These are phyloP conservation scores for Rissa tridactyla DNA, from an alignment of 2,113 vertebrate genomes.

Conservation along the genomic window DNA sequence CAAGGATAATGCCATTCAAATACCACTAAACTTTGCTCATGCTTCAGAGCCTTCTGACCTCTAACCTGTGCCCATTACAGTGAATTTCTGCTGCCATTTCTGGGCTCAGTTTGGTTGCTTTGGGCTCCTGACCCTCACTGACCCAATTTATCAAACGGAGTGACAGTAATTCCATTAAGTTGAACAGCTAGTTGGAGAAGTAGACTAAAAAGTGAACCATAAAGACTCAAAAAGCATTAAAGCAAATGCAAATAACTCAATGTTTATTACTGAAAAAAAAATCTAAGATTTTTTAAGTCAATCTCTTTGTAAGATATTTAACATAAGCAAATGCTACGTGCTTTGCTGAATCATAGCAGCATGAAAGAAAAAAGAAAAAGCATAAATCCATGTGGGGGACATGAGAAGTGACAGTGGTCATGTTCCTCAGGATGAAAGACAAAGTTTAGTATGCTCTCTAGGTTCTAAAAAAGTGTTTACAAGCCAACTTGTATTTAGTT, in stretches of 20 bases:
- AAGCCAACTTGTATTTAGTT: not conserved
- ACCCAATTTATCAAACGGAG: not conserved
- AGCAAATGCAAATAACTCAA: not conserved
- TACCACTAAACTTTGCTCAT: not conserved
- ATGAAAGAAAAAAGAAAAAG: not conserved
- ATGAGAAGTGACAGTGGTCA: not conserved
- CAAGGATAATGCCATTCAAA: constrained; percentile 20
- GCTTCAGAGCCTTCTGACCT: not conserved
- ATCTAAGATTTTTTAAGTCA: not conserved
- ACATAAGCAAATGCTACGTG: not conserved
- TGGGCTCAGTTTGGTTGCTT: not conserved
- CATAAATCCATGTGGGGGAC: not conserved
- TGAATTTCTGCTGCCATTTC: constrained; percentile 13
- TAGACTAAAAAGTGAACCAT: not conserved
- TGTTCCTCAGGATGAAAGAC: not conserved
- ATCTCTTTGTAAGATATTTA: not conserved
- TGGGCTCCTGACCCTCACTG: not conserved
- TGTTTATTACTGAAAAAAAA: not conserved
- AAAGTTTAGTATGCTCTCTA: not conserved
- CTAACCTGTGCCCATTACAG: not conserved
- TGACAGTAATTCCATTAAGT: constrained; percentile 24
- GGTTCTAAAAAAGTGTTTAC: not conserved
- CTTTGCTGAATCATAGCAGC: not conserved
- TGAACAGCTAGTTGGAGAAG: not conserved
- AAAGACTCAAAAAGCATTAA: not conserved